Conservation (phyloP, 2,888 invertebrate species). For the Lasioglossum pauxillum region DNA sequence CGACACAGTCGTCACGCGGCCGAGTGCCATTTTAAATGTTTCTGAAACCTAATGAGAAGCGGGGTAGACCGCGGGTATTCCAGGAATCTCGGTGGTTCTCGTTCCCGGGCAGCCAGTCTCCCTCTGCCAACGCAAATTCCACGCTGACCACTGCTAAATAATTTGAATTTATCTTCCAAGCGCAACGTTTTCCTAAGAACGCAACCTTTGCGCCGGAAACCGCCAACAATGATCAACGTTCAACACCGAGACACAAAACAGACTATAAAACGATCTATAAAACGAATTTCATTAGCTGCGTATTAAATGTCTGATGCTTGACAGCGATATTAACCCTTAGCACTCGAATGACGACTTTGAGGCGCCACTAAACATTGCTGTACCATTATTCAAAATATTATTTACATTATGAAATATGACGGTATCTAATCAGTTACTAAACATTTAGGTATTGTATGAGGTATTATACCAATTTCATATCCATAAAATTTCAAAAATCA, state of each 20-base stretch:
- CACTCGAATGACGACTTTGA: no score
- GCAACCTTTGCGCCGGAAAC: background rate
- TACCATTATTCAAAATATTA: no score
- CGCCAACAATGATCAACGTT: background rate
- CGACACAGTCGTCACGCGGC: background rate
- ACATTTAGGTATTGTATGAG: no score
- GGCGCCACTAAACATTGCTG: no score
- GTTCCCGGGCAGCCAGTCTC: background rate
- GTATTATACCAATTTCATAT: no score
- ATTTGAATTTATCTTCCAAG: constrained; percentile 1
- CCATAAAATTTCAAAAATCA: no score
- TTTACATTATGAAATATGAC: no score
- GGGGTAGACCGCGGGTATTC: background rate
- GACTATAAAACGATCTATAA: accelerated
- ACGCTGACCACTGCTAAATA: constrained; percentile 13
- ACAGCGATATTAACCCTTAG: background rate
- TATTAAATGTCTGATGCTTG: background rate
- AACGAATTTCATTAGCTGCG: background rate
- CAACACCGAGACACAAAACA: background rate
- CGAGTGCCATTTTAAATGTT: constrained; percentile 17
- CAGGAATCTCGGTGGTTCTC: constrained; percentile 7
- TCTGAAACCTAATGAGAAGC: constrained; percentile 18
- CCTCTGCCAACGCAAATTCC: constrained; percentile 7
- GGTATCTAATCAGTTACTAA: no score
- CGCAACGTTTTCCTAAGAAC: constrained; percentile 1